These are phyloP conservation scores for Carabus problematicus DNA, from an alignment of 2,888 invertebrate genomes.

Conservation along the genomic window DNA sequence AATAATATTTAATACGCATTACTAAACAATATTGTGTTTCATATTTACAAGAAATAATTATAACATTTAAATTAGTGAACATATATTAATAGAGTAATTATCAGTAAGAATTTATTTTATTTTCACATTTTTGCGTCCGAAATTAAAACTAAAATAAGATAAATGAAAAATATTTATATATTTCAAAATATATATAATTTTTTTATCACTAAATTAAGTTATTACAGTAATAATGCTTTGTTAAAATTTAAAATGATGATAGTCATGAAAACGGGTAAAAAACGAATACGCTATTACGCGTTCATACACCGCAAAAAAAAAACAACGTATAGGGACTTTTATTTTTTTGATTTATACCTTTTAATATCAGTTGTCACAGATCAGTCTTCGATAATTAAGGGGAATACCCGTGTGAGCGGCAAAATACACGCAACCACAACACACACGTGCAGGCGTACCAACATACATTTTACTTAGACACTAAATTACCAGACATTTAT, in stretches of 20 bases:
- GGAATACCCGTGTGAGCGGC: slow-evolving; percentile 22
- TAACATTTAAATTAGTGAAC: too few species aligned
- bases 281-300: too few species aligned
- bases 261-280: too few species aligned
- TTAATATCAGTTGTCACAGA: slow-evolving; percentile 43
- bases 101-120: not conserved
- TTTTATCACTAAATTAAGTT: too few species aligned
- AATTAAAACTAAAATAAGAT: not conserved
- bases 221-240: too few species aligned
- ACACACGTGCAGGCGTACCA: slow-evolving; percentile 21
- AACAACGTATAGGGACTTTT: slow-evolving; percentile 27
- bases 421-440: not conserved
- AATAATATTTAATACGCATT: slow-evolving; percentile 31
- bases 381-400: slow-evolving; percentile 43
- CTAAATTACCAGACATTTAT: slow-evolving; percentile 42
- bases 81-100: not conserved
- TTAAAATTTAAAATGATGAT: too few species aligned
- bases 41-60: too few species aligned
- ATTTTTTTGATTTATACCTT: slow-evolving; percentile 41
- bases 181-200: not conserved
- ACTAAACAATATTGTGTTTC: not conserved
- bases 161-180: not conserved
- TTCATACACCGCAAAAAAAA: not conserved
- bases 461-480: slow-evolving; percentile 43
- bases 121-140: not conserved